Evolutionary conservation across 2,113 vertebrate genomes (phyloP).

Genomic region (Pygoscelis antarcticus): DNA sequence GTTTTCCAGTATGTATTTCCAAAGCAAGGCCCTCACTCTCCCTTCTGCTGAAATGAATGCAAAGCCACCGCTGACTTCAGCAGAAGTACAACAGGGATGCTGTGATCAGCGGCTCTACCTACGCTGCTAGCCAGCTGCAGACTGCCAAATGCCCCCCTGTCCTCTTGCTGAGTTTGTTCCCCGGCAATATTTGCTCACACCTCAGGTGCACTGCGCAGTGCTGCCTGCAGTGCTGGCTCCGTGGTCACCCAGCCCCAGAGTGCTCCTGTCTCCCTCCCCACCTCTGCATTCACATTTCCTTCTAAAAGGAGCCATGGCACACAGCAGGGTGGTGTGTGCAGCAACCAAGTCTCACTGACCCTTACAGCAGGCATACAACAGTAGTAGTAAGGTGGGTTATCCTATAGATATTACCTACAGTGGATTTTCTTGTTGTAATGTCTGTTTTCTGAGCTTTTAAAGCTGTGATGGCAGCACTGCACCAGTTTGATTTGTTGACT

Average conservation of each 20-base stretch:
- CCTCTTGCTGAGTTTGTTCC: not conserved
- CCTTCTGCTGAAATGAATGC: not conserved
- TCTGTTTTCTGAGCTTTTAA: not conserved
- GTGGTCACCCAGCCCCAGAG: not conserved
- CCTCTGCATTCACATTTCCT: not conserved
- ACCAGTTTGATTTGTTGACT: not conserved
- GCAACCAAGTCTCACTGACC: not conserved
- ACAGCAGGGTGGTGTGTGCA: not conserved
- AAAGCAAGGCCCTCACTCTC: not conserved
- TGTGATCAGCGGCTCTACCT: accelerated
- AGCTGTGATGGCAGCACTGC: not conserved
- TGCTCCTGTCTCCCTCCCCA: accelerated
- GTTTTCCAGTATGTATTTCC: not conserved
- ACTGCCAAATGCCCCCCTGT: accelerated
- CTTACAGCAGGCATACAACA: not conserved
- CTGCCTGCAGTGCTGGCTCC: not conserved
- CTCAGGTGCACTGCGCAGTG: not conserved
- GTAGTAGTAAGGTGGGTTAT: accelerated
- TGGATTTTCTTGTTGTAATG: not conserved
- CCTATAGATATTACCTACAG: not conserved
- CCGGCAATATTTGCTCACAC: accelerated
- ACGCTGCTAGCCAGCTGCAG: not conserved
- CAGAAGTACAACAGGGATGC: not conserved
- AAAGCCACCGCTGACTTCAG: not conserved
- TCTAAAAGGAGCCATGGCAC: not conserved